Conservation (phyloP, 2,888 invertebrate species). For the Bellardia pandia region DNA sequence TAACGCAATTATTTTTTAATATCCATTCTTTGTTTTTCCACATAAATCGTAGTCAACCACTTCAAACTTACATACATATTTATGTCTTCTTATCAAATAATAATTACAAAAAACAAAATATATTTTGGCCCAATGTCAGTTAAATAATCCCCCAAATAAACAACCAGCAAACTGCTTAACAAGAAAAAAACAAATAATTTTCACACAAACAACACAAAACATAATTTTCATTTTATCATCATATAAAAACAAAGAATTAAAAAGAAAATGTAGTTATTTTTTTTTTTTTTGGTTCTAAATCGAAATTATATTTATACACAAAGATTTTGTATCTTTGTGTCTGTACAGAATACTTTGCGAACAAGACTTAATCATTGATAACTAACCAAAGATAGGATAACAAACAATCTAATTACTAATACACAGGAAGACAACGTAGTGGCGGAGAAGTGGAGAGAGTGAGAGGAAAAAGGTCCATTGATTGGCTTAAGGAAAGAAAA, state of each 20-base stretch:
- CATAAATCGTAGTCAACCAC: neutral
- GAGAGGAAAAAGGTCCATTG: neutral
- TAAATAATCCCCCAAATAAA: conserved; percentile 17
- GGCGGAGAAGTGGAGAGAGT: too few species aligned
- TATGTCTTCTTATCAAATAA: neutral
- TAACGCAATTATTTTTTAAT: neutral
- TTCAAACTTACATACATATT: neutral
- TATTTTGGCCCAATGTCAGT: conserved; percentile 19
- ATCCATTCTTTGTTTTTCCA: too few species aligned
- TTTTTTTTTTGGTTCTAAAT: conserved; percentile 1
- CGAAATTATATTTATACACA: conserved; percentile 20
- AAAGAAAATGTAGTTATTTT: conserved; percentile 19
- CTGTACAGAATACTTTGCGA: neutral
- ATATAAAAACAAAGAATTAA: conserved; percentile 2
- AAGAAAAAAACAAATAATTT: conserved; percentile 30
- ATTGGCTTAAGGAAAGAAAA: conserved; percentile 5
- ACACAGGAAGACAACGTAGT: neutral
- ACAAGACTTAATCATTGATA: conserved; percentile 59
- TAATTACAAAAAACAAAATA: conserved; percentile 27
- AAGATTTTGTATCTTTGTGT: neutral
- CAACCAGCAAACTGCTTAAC: neutral
- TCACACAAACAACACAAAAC: neutral
- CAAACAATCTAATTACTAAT: conserved; percentile 60
- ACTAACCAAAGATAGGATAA: conserved; percentile 49
- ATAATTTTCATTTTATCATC: conserved; percentile 43